A percentile compares a stretch with the other conserved stretches of the same genome.
phyloP scores from a whole-genome alignment of 2,113 vertebrate species.

The Sphyrna mokarran region DNA sequence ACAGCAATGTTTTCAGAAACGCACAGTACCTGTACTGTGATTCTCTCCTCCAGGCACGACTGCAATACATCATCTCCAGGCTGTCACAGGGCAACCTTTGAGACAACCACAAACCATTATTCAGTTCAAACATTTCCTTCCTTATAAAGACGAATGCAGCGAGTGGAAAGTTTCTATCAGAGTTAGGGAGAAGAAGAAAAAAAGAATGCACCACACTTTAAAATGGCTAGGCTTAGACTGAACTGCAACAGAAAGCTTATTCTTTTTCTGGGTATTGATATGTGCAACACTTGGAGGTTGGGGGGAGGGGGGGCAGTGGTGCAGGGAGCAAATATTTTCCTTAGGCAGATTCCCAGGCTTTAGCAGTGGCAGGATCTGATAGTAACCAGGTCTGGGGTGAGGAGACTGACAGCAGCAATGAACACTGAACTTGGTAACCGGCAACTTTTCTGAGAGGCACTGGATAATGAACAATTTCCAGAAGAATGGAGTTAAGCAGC shows the following conservation, averaged over 20 bases:
- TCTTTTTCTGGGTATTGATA: neutral
- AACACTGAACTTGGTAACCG: neutral
- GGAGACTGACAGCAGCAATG: neutral
- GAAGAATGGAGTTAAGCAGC: neutral
- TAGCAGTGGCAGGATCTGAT: neutral
- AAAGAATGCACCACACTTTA: neutral
- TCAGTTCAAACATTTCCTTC: slow-evolving; percentile 23
- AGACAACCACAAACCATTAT: slow-evolving; percentile 10
- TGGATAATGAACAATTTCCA: slow-evolving; percentile 2
- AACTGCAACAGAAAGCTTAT: slow-evolving; percentile 21
- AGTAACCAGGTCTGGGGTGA: neutral
- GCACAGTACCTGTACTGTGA: slow-evolving; percentile 11
- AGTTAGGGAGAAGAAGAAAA: neutral
- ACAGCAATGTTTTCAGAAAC: neutral
- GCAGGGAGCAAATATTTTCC: neutral
- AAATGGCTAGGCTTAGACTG: neutral
- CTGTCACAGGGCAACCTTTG: neutral
- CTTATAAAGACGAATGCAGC: neutral
- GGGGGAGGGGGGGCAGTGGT: no score
- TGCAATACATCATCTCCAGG: slow-evolving; percentile 5
- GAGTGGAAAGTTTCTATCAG: slow-evolving; percentile 25
- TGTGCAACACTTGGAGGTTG: neutral
- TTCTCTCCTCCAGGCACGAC: neutral
- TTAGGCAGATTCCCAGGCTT: slow-evolving; percentile 3
- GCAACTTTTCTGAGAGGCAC: neutral